phyloP scores from a whole-genome alignment of 2,797 vertebrate species.

The Rhabdomys pumilio region DNA sequence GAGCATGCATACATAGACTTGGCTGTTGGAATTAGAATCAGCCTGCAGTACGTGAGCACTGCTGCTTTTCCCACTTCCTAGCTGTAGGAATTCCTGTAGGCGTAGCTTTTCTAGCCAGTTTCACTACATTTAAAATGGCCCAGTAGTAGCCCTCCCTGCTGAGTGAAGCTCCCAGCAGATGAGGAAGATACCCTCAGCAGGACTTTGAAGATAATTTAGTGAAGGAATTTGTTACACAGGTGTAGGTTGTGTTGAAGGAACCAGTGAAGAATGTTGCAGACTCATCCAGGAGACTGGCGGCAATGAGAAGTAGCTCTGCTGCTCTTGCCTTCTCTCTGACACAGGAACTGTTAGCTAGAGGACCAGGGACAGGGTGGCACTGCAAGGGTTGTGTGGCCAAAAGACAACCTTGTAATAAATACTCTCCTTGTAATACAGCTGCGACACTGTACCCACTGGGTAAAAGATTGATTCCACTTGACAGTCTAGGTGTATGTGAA shows the following conservation, averaged over 20 bases:
- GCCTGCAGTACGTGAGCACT: not conserved
- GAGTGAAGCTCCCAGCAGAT: not conserved
- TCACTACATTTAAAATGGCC: conserved; percentile 8
- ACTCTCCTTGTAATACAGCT: not conserved
- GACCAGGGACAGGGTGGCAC: not conserved
- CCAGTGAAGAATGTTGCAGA: not conserved
- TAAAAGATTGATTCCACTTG: not conserved
- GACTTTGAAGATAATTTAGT: conserved; percentile 53
- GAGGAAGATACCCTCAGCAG: not conserved
- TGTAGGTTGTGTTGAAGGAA: not conserved
- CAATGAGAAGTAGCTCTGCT: not conserved
- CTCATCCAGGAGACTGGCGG: not conserved
- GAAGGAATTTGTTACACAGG: not conserved
- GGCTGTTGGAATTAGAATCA: conserved; percentile 59
- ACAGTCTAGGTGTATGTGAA: not conserved
- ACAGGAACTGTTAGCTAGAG: not conserved
- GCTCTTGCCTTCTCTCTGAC: not conserved
- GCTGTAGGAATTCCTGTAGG: not conserved
- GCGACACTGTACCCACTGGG: not conserved
- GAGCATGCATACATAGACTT: not conserved
- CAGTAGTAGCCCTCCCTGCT: not conserved
- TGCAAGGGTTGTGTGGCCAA: not conserved
- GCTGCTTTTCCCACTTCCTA: not conserved
- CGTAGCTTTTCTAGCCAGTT: conserved; percentile 47
- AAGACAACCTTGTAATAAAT: not conserved